Conservation (phyloP, 2,113 vertebrate genomes). For the Thomomys bottae region DNA sequence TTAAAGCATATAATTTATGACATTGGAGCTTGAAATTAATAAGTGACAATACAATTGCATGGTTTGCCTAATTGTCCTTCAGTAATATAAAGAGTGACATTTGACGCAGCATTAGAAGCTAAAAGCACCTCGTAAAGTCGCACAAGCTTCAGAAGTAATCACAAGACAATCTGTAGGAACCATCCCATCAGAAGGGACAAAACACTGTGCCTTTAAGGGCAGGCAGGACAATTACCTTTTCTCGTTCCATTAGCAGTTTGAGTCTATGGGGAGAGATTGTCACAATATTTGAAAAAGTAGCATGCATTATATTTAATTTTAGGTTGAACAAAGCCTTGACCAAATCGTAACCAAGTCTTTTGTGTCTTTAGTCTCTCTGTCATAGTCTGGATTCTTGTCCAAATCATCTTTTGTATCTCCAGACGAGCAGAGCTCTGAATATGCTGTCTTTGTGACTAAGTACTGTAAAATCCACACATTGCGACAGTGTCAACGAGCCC, state of each 20-base stretch:
- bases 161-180: slow-evolving; percentile 72
- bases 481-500: background rate
- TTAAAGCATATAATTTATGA: slow-evolving; percentile 89
- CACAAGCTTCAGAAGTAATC: slow-evolving; percentile 81
- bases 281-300: slow-evolving; percentile 52
- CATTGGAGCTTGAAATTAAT: slow-evolving; percentile 88
- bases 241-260: slow-evolving; percentile 61
- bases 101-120: slow-evolving; percentile 77
- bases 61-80: slow-evolving; percentile 87
- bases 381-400: background rate
- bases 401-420: background rate
- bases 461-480: background rate
- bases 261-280: slow-evolving; percentile 19
- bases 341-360: too few relatives aligned
- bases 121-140: slow-evolving; percentile 78
- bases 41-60: slow-evolving; percentile 88
- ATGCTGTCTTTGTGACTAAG: background rate
- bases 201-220: slow-evolving; percentile 16
- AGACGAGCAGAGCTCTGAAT: background rate
- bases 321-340: background rate
- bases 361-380: background rate
- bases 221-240: slow-evolving; percentile 54
- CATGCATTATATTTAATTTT: slow-evolving; percentile 42
- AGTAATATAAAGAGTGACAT: slow-evolving; percentile 84
- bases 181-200: slow-evolving; percentile 54